A percentile compares a stretch with the other conserved stretches of the same genome.
These are phyloP conservation scores for Apodemus sylvaticus DNA, from an alignment of 2,113 vertebrate genomes.

Conservation along the genomic window DNA sequence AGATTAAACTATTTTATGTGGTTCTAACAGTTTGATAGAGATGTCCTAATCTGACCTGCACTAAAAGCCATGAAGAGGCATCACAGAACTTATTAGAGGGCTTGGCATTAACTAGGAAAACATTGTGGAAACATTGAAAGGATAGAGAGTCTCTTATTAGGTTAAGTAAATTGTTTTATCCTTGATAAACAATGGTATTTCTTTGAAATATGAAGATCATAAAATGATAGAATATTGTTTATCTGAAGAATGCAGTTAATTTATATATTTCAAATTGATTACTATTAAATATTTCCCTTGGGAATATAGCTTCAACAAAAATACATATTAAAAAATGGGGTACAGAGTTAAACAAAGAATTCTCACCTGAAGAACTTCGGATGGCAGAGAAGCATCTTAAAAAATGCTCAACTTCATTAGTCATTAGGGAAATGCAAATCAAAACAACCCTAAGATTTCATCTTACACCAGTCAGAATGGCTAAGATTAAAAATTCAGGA, in stretches of 20 bases:
- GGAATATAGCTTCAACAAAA: not conserved
- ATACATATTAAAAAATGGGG: too few species aligned
- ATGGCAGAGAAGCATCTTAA: too few species aligned
- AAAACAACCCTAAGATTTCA: too few species aligned
- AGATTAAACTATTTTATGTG: not conserved
- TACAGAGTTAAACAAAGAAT: too few species aligned
- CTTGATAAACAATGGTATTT: not conserved
- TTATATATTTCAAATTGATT: not conserved
- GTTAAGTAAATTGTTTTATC: not conserved
- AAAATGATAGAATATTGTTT: not conserved
- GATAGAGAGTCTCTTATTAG: not conserved
- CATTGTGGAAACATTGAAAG: not conserved
- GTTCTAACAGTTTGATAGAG: not conserved
- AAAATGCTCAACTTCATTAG: too few species aligned
- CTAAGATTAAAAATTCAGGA: too few species aligned
- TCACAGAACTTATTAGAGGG: not conserved
- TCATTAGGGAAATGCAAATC: too few species aligned
- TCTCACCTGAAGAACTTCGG: too few species aligned
- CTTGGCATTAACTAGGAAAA: not conserved
- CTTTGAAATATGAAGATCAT: conserved; percentile 13
- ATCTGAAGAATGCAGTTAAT: not conserved
- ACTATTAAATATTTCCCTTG: not conserved
- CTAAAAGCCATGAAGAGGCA: not conserved
- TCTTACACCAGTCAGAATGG: too few species aligned
- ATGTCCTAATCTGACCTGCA: not conserved